Evolutionary conservation across 2,888 invertebrate species (phyloP).

Genomic region (Mythimna lalbum): DNA sequence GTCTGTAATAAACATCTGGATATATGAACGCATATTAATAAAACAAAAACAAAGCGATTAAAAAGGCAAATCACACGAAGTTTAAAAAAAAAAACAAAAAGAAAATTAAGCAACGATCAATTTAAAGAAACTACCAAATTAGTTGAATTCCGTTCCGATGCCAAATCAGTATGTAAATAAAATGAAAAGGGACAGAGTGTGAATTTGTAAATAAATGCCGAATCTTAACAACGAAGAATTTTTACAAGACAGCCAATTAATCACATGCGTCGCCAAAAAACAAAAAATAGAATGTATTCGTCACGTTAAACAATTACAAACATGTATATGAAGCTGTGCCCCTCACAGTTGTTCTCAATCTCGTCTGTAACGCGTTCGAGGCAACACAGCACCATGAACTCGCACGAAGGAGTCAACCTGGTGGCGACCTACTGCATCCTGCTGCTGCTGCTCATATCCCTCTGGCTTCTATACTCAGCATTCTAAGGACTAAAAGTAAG

Average conservation of each 20-base stretch:
- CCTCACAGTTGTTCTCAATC: conserved; percentile 76
- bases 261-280: conserved; percentile 75
- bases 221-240: conserved; percentile 56
- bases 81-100: conserved; percentile 2
- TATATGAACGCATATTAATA: conserved; percentile 16
- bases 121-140: conserved; percentile 16
- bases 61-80: conserved; percentile 16
- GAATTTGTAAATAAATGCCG: conserved; percentile 58
- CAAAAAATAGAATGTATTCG: conserved; percentile 79
- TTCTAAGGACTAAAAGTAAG: conserved; percentile 80
- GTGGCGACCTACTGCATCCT: conserved; percentile 93
- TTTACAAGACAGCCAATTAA: conserved; percentile 79
- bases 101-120: conserved; percentile 31
- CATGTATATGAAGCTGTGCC: conserved; percentile 75
- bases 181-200: conserved; percentile 47
- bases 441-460: conserved; percentile 90
- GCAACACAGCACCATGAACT: conserved; percentile 78
- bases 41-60: conserved; percentile 19
- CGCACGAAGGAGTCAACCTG: conserved; percentile 91
- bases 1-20: conserved; percentile 4
- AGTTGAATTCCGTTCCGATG: conserved; percentile 15
- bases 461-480: conserved; percentile 93
- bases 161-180: conserved; percentile 59
- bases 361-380: conserved; percentile 73
- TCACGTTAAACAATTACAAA: conserved; percentile 73